These are phyloP conservation scores for Bombus waltoni DNA, from an alignment of 1,140 invertebrate species.

Conservation along the genomic window DNA sequence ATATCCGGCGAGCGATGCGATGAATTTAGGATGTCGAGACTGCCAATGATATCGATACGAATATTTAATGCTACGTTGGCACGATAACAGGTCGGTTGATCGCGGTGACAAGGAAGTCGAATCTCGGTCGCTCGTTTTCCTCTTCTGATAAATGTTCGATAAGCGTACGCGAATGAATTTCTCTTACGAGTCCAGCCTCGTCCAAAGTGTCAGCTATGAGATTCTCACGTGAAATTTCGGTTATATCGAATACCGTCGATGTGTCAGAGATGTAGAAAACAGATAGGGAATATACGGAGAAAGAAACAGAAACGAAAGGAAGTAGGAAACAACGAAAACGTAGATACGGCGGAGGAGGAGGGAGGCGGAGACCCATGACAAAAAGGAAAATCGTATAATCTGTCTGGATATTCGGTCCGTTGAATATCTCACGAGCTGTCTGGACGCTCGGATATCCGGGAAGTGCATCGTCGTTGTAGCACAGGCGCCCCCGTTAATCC, in stretches of 20 bases:
- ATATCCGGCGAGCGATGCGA: not conserved
- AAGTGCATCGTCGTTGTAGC: slow-evolving; percentile 66
- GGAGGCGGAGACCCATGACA: slow-evolving; percentile 12
- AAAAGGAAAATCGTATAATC: slow-evolving; percentile 67
- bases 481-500: slow-evolving; percentile 60
- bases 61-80: not conserved
- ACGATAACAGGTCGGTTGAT: not conserved
- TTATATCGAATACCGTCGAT: not conserved
- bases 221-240: not conserved
- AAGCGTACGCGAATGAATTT: not conserved
- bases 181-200: too few species aligned
- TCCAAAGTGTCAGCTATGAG: not conserved
- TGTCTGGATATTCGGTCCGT: slow-evolving; percentile 66
- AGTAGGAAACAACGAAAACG: not conserved
- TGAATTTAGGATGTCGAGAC: not conserved
- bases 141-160: slow-evolving; percentile 2
- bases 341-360: not conserved
- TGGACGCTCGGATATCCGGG: slow-evolving; percentile 63
- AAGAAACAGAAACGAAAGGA: not conserved
- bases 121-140: not conserved
- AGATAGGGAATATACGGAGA: not conserved
- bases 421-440: slow-evolving; percentile 69
- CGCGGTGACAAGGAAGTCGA: not conserved
- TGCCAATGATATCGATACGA: not conserved
- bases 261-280: not conserved